Percentiles rank a stretch among this genome's conserved stretches.
phyloP scores from a whole-genome alignment of 2,797 vertebrate species.

The Phoebastria nigripes region DNA sequence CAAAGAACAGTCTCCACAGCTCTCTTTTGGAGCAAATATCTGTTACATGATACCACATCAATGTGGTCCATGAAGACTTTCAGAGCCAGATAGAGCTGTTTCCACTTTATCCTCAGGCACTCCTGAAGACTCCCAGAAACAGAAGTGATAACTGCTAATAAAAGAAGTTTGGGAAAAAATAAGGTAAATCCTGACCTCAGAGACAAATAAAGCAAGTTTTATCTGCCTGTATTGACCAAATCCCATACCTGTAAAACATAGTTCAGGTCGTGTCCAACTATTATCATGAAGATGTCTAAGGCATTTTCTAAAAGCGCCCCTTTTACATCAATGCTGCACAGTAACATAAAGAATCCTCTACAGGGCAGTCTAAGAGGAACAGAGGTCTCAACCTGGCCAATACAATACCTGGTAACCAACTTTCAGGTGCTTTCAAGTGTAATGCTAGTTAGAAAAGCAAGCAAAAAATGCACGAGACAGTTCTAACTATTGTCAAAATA shows the following conservation, averaged over 20 bases:
- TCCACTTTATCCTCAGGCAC: neutral
- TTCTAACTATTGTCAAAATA: neutral
- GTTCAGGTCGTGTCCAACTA: neutral
- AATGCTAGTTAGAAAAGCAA: neutral
- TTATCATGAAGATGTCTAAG: neutral
- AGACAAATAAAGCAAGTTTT: neutral
- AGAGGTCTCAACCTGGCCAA: neutral
- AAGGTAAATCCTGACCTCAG: neutral
- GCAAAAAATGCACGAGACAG: neutral
- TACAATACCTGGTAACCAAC: accelerated
- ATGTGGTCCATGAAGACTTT: neutral
- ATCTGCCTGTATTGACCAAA: neutral
- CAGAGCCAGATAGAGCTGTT: neutral
- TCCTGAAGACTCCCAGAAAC: neutral
- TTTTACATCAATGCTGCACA: neutral
- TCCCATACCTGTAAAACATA: neutral
- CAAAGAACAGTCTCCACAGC: neutral
- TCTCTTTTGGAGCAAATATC: neutral
- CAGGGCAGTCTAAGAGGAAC: neutral
- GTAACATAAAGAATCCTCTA: neutral
- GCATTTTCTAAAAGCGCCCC: neutral
- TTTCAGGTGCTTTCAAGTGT: neutral
- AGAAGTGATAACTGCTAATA: neutral
- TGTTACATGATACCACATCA: neutral
- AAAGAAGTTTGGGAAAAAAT: neutral